A percentile compares a stretch with the other conserved stretches of the same genome.
phyloP scores from a whole-genome alignment of 1,140 invertebrate species.

The Myzus persicae region DNA sequence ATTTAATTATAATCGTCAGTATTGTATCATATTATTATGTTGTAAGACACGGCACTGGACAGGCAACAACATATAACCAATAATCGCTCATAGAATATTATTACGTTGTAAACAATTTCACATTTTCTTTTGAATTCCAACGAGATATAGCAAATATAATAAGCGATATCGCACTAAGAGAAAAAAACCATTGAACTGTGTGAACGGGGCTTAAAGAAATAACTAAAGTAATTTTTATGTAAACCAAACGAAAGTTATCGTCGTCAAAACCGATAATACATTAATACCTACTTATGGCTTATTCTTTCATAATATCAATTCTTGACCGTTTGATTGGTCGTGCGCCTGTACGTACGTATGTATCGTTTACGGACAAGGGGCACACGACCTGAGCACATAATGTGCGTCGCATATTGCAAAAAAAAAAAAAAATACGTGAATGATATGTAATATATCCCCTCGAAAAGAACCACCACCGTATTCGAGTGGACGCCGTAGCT shows the following conservation, averaged over 20 bases:
- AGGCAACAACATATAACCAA: neutral
- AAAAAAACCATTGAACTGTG: neutral
- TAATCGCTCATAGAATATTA: neutral
- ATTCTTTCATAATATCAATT: neutral
- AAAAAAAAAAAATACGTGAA: neutral
- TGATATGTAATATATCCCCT: conserved; percentile 4
- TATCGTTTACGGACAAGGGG: neutral
- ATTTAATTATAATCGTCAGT: neutral
- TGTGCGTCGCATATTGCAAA: neutral
- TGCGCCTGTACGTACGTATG: too few species aligned
- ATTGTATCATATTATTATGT: too few species aligned
- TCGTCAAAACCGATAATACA: neutral
- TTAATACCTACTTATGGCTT: too few species aligned
- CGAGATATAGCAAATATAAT: neutral
- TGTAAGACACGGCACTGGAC: neutral
- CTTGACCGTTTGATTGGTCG: conserved; percentile 25
- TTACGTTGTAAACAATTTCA: neutral
- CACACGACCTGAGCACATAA: neutral
- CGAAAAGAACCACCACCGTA: conserved; percentile 20
- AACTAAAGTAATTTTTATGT: neutral
- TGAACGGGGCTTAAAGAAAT: neutral
- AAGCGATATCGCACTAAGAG: neutral
- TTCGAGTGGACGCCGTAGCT: conserved; percentile 42
- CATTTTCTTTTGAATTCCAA: neutral
- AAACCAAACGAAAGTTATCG: neutral